Percentiles rank a stretch among this genome's conserved stretches.
Evolutionary conservation across 2,113 vertebrate genomes (phyloP).

Genomic region (Eclectus roratus): DNA sequence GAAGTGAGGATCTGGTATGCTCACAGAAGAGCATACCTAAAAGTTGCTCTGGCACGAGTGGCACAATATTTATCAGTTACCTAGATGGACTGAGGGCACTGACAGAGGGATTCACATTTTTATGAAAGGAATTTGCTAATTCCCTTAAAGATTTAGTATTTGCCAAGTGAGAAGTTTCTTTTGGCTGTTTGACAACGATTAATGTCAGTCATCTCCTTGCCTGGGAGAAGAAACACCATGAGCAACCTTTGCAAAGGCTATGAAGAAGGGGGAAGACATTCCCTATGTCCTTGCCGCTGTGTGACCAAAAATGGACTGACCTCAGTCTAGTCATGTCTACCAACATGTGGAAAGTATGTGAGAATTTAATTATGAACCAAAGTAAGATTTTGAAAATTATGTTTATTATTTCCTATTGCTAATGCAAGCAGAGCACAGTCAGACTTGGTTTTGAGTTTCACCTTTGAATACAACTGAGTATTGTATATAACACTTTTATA

Average conservation of each 20-base stretch:
- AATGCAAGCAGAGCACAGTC: background rate
- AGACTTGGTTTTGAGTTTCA: background rate
- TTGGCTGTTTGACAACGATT: background rate
- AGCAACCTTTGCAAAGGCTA: background rate
- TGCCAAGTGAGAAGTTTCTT: background rate
- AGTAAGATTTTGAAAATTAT: background rate
- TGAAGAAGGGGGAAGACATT: background rate
- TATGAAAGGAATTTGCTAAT: background rate
- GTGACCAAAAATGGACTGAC: background rate
- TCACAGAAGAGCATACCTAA: background rate
- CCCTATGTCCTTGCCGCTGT: background rate
- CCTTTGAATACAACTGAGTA: background rate
- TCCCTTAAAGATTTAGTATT: background rate
- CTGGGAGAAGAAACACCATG: background rate
- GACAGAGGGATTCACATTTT: background rate
- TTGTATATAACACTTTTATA: background rate
- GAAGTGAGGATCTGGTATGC: background rate
- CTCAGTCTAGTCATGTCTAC: background rate
- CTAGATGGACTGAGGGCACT: background rate
- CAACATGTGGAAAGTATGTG: background rate
- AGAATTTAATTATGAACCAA: slow-evolving; percentile 30
- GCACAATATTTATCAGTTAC: background rate
- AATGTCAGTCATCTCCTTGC: background rate
- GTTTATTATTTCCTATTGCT: slow-evolving; percentile 11
- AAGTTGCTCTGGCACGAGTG: background rate